phyloP scores from a whole-genome alignment of 1,140 invertebrate species.

The Galleria mellonella region DNA sequence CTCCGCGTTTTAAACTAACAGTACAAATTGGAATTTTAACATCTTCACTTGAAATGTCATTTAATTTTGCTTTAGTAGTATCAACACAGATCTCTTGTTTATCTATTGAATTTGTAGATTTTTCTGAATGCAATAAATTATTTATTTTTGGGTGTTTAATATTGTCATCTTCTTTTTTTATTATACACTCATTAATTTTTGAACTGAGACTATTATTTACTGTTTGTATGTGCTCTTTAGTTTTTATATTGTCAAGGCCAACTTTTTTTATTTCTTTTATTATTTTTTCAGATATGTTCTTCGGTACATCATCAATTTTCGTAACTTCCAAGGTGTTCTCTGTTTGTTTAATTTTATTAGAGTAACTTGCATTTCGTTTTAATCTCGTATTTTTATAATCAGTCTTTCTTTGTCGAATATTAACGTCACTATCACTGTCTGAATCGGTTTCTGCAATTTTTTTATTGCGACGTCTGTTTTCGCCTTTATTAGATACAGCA shows the following conservation, averaged over 20 bases:
- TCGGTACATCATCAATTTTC: conserved; percentile 40
- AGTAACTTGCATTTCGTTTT: conserved; percentile 59
- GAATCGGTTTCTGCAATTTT: conserved; percentile 67
- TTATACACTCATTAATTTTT: conserved; percentile 11
- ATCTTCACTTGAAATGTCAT: conserved; percentile 15
- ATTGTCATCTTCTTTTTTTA: conserved; percentile 5
- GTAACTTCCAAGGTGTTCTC: conserved; percentile 30
- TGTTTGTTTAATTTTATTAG: conserved; percentile 50
- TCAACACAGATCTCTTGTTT: conserved; percentile 5
- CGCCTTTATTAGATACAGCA: conserved; percentile 67
- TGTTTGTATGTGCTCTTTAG: neutral
- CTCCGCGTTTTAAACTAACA: conserved; percentile 55
- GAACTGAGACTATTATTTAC: neutral
- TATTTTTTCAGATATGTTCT: conserved; percentile 40
- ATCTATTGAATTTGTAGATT: neutral
- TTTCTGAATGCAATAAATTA: neutral
- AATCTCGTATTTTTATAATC: conserved; percentile 64
- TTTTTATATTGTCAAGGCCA: conserved; percentile 28
- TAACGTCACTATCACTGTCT: conserved; percentile 63
- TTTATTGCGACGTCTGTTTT: conserved; percentile 67
- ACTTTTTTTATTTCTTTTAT: conserved; percentile 47
- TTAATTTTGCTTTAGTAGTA: conserved; percentile 16
- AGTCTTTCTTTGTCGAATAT: conserved; percentile 53
- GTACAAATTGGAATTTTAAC: conserved; percentile 30
- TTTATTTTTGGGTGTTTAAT: neutral